Evolutionary conservation across 2,888 invertebrate species (phyloP).

Genomic region (Trissolcus japonicus): DNA sequence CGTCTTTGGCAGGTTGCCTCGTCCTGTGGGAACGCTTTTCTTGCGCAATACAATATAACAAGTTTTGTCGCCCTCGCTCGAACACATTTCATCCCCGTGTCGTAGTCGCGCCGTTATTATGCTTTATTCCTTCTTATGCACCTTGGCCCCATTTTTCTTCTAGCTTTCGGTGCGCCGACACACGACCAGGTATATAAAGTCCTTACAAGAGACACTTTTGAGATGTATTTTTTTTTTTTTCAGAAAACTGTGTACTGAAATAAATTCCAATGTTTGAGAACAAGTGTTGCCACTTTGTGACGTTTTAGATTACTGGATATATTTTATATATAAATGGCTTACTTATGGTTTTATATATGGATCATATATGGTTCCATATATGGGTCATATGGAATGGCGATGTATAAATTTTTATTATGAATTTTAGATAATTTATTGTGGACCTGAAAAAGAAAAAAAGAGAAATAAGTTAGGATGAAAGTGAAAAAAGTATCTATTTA

Average conservation of each 20-base stretch:
- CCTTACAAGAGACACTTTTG: conserved; percentile 25
- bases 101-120: conserved; percentile 50
- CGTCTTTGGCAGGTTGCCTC: conserved; percentile 59
- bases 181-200: conserved; percentile 62
- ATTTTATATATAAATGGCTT: too few relatives aligned
- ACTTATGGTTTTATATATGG: too few relatives aligned
- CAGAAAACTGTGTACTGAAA: conserved; percentile 31
- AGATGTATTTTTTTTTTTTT: conserved; percentile 22
- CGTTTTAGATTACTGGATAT: too few relatives aligned
- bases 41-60: conserved; percentile 60
- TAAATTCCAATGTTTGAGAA: conserved; percentile 43
- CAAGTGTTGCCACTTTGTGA: conserved; percentile 35
- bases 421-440: too few relatives aligned
- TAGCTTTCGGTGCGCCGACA: conserved; percentile 57
- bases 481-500: conserved; percentile 2
- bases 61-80: conserved; percentile 31
- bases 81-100: conserved; percentile 66
- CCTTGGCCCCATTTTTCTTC: conserved; percentile 37
- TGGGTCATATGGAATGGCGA: too few relatives aligned
- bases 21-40: conserved; percentile 67
- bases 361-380: too few relatives aligned
- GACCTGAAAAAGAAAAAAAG: too few relatives aligned
- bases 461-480: too few relatives aligned
- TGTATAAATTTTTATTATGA: too few relatives aligned
- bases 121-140: conserved; percentile 47